Base-by-base conservation (phyloP, 2,888 invertebrate species). In the Geotrupes spiniger region DNA sequence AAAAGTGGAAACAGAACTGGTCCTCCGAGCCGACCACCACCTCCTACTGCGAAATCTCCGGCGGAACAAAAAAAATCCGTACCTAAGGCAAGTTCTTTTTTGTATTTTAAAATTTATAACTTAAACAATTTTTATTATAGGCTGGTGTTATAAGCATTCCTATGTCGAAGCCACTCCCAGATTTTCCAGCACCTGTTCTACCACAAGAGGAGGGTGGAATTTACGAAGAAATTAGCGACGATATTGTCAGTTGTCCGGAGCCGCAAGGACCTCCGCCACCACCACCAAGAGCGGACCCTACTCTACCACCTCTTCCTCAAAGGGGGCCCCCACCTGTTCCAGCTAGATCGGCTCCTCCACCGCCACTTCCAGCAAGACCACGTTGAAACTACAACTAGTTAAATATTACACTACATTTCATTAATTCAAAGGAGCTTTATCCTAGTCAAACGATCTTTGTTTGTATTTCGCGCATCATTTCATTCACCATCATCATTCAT, bases 321-420 rank as follows among this genome's bases (percentile, higher is more conserved):
- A 65, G 63, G 65, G 71, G 55, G 53, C 72, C 72, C 11, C 74
- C 78, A 1, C 75, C 79, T 1, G 79, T 82, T 21, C 75, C 79
- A 2, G 76, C 73, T 47, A 74, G 78, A 53, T 77, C 72, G 56
- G 79, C 73, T 44, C 81, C 73, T 10, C 85, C 85, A 4, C 85
- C 85, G 12, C 85, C 85, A 0, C 70, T 85, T 55, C 85, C 85
- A 2, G 83, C 84, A 28, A 77, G 84, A 44, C 81, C 81, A 21
- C 70, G 69, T 36, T 66, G 67, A 60, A 31, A 46, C 12, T n/a
- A n/a, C n/a, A n/a, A n/a, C n/a, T n/a, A n/a, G n/a, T n/a, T n/a
- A n/a, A n/a, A n/a, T n/a, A 33, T 21, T 21, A 10, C 31, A 12
- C 14, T n/a, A n/a, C n/a, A n/a, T 33, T 33, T 33, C 14, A 10